phyloP scores from a whole-genome alignment of 2,797 vertebrate genomes.

The Parotocinclus haroldoi region DNA sequence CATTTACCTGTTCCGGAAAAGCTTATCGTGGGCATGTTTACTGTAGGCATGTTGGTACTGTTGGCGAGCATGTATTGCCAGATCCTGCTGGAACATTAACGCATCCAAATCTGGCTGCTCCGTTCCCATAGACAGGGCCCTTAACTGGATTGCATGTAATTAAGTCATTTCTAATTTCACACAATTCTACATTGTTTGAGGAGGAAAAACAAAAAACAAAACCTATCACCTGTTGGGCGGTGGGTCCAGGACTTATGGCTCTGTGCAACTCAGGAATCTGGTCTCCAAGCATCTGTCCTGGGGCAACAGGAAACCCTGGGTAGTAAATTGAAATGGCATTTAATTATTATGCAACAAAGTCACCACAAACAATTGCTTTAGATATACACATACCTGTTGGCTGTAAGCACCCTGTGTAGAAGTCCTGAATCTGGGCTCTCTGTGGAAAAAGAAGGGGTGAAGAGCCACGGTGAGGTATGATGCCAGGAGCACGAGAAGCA shows the following conservation, averaged over 20 bases:
- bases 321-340: not conserved
- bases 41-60: constrained; percentile 83
- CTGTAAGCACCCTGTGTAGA: constrained; percentile 75
- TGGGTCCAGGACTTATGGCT: constrained; percentile 79
- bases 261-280: constrained; percentile 84
- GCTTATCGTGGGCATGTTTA: constrained; percentile 79
- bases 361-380: not conserved
- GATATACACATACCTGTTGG: constrained; percentile 53
- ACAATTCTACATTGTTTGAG: not conserved
- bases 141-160: constrained; percentile 73
- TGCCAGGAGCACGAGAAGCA: constrained; percentile 59
- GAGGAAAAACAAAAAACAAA: not conserved
- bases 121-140: constrained; percentile 75
- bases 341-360: not conserved
- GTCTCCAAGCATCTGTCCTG: constrained; percentile 76
- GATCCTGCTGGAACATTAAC: constrained; percentile 83
- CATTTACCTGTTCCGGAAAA: constrained; percentile 81
- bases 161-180: not conserved
- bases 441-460: constrained; percentile 86
- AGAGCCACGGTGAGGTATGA: constrained; percentile 78
- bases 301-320: constrained; percentile 61
- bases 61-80: constrained; percentile 80
- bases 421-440: constrained; percentile 85
- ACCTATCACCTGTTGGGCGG: constrained; percentile 60
- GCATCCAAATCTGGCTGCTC: constrained; percentile 85